Evolutionary conservation across 2,888 invertebrate genomes (phyloP), one percentile per base, ranked within the genome.

Genomic region (Cryptocephalus primarius): DNA sequence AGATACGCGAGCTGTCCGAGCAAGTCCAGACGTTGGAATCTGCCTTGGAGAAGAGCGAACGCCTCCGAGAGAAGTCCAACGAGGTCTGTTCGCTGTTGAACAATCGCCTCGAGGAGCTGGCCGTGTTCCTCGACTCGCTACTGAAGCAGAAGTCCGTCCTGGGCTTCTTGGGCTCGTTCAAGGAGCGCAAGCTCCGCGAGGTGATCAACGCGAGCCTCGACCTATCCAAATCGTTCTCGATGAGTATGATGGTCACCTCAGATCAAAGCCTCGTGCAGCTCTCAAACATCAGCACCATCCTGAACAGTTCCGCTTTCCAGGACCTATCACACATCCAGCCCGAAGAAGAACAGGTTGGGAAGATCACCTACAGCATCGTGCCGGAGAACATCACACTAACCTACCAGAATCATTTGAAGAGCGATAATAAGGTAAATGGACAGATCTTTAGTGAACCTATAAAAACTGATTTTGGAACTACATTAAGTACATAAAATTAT

Each of bases 51-150:
- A 60, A 59, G 33, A 67, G 66, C 11, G 72, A 73, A 52, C 64
- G 60, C 41, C 54, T 67, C 31, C 59, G 70, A n/a, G 51, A 55
- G 9, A 71, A 74, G 53, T 64, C 69, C 1, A 64, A 65, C 42
- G 69, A 73, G 49, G 68, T 73, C 9, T 74, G 74, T 51, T 55
- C 65, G 46, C 59, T 80, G 47, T 64, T 83, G 39, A 77, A 79
- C 22, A 72, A 71, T 4, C 73, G 82, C 33, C 67, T 83, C 43
- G 80, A 82, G 65, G 83, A 83, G 56, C 65, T 83, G 49, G 78
- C 82, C 1, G 73, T 75, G 57, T 83, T 83, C 61, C 66, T 83
- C 54, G 80, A 82, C 54, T 78, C 80, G 48, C 66, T 83, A 33
- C 64, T 83, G 22, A 75, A 76, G 47, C 77, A 81, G 56, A 79